Evolutionary conservation across 23 tunicate species (phyloP).

Genomic region (Botrylloides violaceus): DNA sequence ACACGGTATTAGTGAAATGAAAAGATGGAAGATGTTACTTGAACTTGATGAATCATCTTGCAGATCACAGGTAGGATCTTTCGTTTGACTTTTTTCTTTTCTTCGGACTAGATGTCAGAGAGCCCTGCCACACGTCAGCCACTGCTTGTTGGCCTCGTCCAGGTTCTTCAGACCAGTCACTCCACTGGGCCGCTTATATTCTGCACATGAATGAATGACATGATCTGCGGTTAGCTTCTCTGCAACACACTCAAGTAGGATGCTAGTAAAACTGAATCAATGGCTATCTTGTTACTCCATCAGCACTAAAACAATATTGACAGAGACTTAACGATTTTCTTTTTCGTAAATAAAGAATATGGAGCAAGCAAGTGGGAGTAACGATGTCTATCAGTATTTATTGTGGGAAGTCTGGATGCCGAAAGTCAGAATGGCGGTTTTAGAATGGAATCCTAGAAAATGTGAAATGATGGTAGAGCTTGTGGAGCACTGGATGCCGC

Average conservation of each 20-base stretch:
- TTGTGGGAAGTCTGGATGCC: conserved; percentile 98
- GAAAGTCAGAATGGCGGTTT: conserved; percentile 45
- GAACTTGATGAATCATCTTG: conserved; percentile 61
- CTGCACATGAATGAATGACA: no score
- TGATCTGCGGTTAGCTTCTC: background rate
- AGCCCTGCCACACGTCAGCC: no score
- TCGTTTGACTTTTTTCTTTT: no score
- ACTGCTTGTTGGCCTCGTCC: no score
- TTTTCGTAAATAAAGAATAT: background rate
- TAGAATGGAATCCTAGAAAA: conserved; percentile 80
- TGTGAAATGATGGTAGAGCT: conserved; percentile 63
- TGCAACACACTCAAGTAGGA: no score
- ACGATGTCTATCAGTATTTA: conserved; percentile 69
- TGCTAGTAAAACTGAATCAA: no score
- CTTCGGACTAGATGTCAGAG: no score
- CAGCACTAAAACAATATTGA: no score
- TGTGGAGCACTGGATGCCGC: conserved; percentile 77
- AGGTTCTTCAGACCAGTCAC: no score
- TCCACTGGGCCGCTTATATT: no score
- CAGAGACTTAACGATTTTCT: no score
- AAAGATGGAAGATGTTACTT: conserved; percentile 78
- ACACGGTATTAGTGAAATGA: conserved; percentile 53
- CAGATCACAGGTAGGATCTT: conserved; percentile 41
- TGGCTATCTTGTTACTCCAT: no score
- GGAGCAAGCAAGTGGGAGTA: background rate